These are phyloP conservation scores for Stenopsyche tienmushanensis DNA, from an alignment of 1,140 invertebrate species.

Conservation along the genomic window DNA sequence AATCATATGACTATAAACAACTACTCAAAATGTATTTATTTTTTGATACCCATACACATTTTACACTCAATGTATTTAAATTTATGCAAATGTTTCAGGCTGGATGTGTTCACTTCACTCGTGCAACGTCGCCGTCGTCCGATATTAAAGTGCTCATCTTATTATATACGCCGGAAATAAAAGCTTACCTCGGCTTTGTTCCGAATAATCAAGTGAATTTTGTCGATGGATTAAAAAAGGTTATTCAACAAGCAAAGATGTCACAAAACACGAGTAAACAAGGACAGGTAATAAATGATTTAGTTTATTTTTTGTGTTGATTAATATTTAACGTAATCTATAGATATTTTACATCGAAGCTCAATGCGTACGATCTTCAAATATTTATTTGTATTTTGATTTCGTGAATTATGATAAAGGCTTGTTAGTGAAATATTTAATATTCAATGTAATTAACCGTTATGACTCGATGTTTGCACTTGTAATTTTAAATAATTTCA, in stretches of 20 bases:
- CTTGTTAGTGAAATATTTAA: constrained; percentile 27
- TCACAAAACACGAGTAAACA: constrained; percentile 49
- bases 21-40: too few species aligned
- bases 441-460: constrained; percentile 38
- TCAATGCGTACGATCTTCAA: too few species aligned
- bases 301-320: too few species aligned
- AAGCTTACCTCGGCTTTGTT: constrained; percentile 90
- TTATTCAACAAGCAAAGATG: constrained; percentile 55
- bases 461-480: too few species aligned
- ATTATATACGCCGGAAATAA: constrained; percentile 86
- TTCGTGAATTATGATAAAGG: too few species aligned
- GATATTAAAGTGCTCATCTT: constrained; percentile 92
- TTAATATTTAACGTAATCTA: too few species aligned
- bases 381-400: too few species aligned
- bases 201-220: constrained; percentile 84
- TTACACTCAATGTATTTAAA: too few species aligned
- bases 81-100: constrained; percentile 60
- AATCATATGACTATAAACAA: background rate
- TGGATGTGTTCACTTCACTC: constrained; percentile 87
- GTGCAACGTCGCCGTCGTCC: constrained; percentile 64
- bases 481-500: too few species aligned
- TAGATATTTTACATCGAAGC: constrained; percentile 38
- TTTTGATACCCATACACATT: too few species aligned
- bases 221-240: constrained; percentile 52
- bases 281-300: constrained; percentile 17